Percentiles rank a stretch among this genome's conserved stretches.
Conservation (phyloP, 2,113 vertebrate species). For the Cynopterus brachyotis region DNA sequence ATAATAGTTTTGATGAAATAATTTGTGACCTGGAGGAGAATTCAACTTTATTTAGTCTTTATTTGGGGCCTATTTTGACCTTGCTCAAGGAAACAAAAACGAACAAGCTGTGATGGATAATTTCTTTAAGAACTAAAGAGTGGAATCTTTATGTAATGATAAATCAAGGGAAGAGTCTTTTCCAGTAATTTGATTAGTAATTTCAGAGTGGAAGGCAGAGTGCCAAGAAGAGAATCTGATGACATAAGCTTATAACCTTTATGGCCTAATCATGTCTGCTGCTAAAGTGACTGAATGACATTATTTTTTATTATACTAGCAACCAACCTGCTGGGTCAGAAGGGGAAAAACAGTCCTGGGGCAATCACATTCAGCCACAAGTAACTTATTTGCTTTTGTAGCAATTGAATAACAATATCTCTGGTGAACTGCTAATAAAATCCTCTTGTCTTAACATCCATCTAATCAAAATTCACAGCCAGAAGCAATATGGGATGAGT, state of each 20-base stretch:
- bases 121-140: slow-evolving; percentile 45
- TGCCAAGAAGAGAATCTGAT: slow-evolving; percentile 45
- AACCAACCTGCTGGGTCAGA: neutral
- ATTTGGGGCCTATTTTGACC: slow-evolving; percentile 51
- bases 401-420: neutral
- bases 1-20: neutral
- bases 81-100: slow-evolving; percentile 58
- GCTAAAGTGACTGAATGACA: neutral
- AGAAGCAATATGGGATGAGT: slow-evolving; percentile 23
- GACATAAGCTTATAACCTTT: slow-evolving; percentile 39
- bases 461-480: slow-evolving; percentile 68
- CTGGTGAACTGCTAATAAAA: slow-evolving; percentile 52
- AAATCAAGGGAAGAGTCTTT: slow-evolving; percentile 63
- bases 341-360: neutral
- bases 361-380: neutral
- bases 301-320: slow-evolving; percentile 12
- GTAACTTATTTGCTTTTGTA: slow-evolving; percentile 43
- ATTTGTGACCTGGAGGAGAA: slow-evolving; percentile 22
- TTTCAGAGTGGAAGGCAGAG: slow-evolving; percentile 38
- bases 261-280: neutral
- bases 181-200: slow-evolving; percentile 53
- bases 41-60: slow-evolving; percentile 57
- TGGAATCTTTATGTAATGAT: slow-evolving; percentile 29
- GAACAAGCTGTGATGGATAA: slow-evolving; percentile 32
- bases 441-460: slow-evolving; percentile 32